A percentile compares a stretch with the other conserved stretches of the same genome.
Evolutionary conservation across 2,797 vertebrate species (phyloP).

Genomic region (Macroramphosus scolopax): DNA sequence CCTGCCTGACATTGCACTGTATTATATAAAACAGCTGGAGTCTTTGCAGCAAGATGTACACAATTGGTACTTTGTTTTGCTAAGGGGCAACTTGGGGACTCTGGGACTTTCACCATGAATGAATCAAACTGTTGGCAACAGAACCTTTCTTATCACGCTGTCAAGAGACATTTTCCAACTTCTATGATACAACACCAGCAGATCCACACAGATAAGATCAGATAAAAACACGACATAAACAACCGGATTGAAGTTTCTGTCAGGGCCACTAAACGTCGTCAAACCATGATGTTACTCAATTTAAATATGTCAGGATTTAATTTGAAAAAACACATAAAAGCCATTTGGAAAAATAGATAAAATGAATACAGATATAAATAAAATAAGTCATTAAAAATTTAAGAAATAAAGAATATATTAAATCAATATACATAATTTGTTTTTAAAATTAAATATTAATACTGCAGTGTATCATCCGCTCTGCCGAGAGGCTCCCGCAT

Average conservation of each 20-base stretch:
- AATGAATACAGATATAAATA: too few relatives aligned
- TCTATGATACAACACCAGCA: not conserved
- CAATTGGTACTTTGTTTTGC: slow-evolving; percentile 18
- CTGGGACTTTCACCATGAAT: slow-evolving; percentile 6
- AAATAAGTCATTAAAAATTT: too few relatives aligned
- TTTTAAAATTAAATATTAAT: too few relatives aligned
- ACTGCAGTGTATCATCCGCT: too few relatives aligned
- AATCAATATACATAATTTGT: too few relatives aligned
- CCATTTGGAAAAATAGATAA: not conserved
- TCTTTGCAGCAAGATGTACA: slow-evolving; percentile 4
- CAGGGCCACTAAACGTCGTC: too few relatives aligned
- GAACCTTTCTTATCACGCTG: slow-evolving; percentile 17
- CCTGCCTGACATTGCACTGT: slow-evolving; percentile 11
- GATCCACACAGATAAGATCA: not conserved
- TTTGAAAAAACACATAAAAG: slow-evolving; percentile 4
- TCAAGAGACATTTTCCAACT: slow-evolving; percentile 18
- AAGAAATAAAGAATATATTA: too few relatives aligned
- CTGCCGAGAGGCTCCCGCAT: too few relatives aligned
- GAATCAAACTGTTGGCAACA: slow-evolving; percentile 17
- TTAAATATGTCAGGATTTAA: too few relatives aligned
- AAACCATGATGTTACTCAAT: too few relatives aligned
- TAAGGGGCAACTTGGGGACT: slow-evolving; percentile 9
- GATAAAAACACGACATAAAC: too few relatives aligned
- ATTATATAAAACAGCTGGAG: slow-evolving; percentile 6
- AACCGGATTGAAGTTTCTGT: too few relatives aligned